phyloP scores from a whole-genome alignment of 2,888 invertebrate genomes.

The Catocala fraxini region DNA sequence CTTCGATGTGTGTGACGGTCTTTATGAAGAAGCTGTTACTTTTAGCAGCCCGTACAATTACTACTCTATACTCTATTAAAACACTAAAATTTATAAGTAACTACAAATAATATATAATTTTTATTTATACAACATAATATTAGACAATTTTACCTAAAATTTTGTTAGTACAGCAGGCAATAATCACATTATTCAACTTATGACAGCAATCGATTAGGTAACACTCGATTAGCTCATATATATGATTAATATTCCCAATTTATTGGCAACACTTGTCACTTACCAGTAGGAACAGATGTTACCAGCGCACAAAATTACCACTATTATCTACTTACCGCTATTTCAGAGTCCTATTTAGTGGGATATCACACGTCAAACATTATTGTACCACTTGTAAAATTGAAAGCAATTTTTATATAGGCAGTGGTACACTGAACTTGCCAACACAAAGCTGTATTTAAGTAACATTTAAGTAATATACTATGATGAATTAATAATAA shows the following conservation, averaged over 20 bases:
- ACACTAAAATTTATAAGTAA: conserved; percentile 16
- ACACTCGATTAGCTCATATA: conserved; percentile 2
- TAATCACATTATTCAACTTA: conserved; percentile 22
- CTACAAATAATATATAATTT: conserved; percentile 3
- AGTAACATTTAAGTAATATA: not conserved
- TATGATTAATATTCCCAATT: conserved; percentile 1
- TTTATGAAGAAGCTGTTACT: conserved; percentile 1
- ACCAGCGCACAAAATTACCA: conserved; percentile 41
- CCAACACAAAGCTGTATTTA: not conserved
- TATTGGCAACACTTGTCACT: conserved; percentile 40
- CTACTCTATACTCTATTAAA: conserved; percentile 7
- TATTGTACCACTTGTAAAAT: conserved; percentile 46
- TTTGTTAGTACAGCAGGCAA: conserved; percentile 13
- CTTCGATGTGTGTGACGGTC: no score
- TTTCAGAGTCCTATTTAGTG: conserved; percentile 48
- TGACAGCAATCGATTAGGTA: conserved; percentile 22
- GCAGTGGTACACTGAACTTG: conserved; percentile 17
- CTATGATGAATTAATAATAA: not conserved
- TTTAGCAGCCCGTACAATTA: conserved; percentile 8
- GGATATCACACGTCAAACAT: conserved; percentile 56
- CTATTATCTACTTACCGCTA: conserved; percentile 58
- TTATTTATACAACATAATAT: conserved; percentile 9
- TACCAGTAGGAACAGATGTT: conserved; percentile 42
- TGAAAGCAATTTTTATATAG: conserved; percentile 26
- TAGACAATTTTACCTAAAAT: conserved; percentile 12